A percentile compares a stretch with the other conserved stretches of the same genome.
Evolutionary conservation across 1,140 invertebrate genomes (phyloP).

Genomic region (Periplaneta americana): DNA sequence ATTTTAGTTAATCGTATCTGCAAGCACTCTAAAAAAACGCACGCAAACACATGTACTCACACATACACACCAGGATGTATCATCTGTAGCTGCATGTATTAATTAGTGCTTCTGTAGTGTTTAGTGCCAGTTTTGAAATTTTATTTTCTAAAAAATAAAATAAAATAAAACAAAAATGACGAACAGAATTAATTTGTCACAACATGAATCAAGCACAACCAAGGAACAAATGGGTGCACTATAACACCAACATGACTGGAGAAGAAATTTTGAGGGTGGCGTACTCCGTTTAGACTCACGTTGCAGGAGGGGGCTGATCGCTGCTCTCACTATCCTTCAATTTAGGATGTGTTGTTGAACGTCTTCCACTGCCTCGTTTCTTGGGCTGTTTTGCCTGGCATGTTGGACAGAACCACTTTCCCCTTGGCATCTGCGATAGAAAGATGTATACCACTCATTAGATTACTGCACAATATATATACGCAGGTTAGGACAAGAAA

Average conservation of each 20-base stretch:
- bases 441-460: too few relatives aligned
- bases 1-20: too few relatives aligned
- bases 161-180: not conserved
- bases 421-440: constrained; percentile 69
- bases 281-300: not conserved
- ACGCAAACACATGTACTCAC: too few relatives aligned
- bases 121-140: not conserved
- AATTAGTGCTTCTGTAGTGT: not conserved
- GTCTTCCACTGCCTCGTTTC: constrained; percentile 53
- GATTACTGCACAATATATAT: too few relatives aligned
- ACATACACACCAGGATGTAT: not conserved
- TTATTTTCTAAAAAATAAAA: not conserved
- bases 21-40: too few relatives aligned
- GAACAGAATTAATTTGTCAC: not conserved
- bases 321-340: constrained; percentile 48
- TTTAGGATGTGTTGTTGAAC: constrained; percentile 20
- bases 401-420: constrained; percentile 81
- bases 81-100: not conserved
- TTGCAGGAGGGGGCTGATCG: constrained; percentile 48
- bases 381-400: constrained; percentile 75
- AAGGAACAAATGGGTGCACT: not conserved
- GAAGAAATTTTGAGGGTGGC: not conserved
- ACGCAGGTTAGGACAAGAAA: too few relatives aligned
- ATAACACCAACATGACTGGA: not conserved
- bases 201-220: not conserved